Base-by-base conservation (phyloP, 2,888 invertebrate species). In the Amphipoea lucens region DNA sequence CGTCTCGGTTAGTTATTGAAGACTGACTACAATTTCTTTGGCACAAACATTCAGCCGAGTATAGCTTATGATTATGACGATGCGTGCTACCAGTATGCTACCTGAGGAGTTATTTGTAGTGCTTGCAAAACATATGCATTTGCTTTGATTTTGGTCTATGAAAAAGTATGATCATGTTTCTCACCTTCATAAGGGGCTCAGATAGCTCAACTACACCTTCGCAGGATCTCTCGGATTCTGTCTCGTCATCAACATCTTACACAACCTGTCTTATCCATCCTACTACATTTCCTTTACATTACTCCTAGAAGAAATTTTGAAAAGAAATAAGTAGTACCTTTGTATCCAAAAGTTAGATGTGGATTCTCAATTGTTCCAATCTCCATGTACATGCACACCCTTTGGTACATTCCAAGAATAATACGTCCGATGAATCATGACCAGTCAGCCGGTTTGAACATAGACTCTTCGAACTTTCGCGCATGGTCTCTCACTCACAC, bases 321-420 rank as follows among this genome's bases (percentile, higher is more conserved):
- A 4, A n/a, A 9, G n/a, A n/a, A n/a, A 7, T 42, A 67, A n/a
- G 6, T 23, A 66, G 9, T 60, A 14, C 6, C 11, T 40, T 66
- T 40, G 66, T 40, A n/a, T n/a, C 42, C n/a, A 67, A 45, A 67
- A 67, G 42, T 67, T n/a, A 29, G 29, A 68, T 48, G 45, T 68
- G 5, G 0, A 11, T 68, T 29, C n/a, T 68, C 45, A 68, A n/a
- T 29, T 5, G 45, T 29, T 68, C 11, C n/a, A 17, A 67, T 45
- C 17, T 67, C 45, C 40, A 40, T 40, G 40, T 2, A 40, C n/a
- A 17, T 42, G 40, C 66, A 66, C 1, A 42, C 11, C 23, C 23
- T 23, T 23, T 67, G 17, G 2, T n/a, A 67, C 4, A 14, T 42
- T 60, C n/a, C 60, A 60, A n/a, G 12, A 4, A 40, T 29, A 29